Percentiles rank a stretch among this genome's conserved stretches.
Conservation (phyloP, 35 echinoderm and acorn worm genomes). For the Anneissia japonica region DNA sequence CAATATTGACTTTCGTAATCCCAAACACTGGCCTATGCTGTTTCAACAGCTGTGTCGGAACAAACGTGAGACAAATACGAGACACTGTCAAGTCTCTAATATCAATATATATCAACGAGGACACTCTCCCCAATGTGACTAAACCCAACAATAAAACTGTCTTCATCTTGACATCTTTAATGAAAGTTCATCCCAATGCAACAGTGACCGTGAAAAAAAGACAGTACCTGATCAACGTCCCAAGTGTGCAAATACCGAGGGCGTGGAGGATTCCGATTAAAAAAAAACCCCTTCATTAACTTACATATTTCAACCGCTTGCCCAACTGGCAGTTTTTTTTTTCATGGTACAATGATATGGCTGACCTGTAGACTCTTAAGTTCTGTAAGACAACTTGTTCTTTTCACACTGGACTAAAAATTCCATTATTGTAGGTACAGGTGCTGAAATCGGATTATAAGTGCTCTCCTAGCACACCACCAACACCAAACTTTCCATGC, state of each 20-base stretch:
- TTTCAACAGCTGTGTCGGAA: neutral
- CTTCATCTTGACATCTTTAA: conserved; percentile 10
- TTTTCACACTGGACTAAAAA: neutral
- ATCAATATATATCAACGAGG: neutral
- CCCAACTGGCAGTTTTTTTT: neutral
- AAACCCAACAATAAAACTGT: neutral
- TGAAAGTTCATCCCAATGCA: neutral
- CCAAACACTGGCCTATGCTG: neutral
- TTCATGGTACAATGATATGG: neutral
- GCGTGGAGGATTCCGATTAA: neutral
- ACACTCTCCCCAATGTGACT: neutral
- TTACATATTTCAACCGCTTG: neutral
- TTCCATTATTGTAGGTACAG: neutral
- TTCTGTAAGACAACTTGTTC: neutral
- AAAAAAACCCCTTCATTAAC: neutral
- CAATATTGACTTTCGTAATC: too few species aligned
- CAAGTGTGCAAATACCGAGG: conserved; percentile 9
- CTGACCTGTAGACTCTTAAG: neutral
- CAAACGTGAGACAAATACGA: neutral
- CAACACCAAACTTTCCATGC: neutral
- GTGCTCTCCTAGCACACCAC: neutral
- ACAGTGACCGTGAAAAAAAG: neutral
- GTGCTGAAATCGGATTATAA: neutral
- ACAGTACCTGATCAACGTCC: conserved; percentile 14
- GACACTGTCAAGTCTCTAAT: neutral